Evolutionary conservation across 2,797 vertebrate genomes (phyloP).

Genomic region (Mionectes olivaceus): DNA sequence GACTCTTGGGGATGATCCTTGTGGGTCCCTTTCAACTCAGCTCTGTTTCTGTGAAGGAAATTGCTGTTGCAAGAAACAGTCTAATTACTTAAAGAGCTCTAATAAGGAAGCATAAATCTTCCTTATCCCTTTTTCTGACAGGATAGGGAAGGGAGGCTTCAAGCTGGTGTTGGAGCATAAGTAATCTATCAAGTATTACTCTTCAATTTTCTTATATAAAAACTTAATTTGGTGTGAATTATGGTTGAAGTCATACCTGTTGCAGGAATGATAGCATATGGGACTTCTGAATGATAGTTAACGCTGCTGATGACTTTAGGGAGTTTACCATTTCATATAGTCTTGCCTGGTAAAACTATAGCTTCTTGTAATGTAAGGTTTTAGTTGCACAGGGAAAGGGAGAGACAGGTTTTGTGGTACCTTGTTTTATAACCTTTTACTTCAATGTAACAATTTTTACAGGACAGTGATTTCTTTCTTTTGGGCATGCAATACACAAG

Average conservation of each 20-base stretch:
- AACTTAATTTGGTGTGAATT: conserved; percentile 15
- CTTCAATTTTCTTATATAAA: not conserved
- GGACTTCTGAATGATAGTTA: not conserved
- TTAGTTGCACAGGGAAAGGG: not conserved
- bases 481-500: not conserved
- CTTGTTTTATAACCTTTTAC: not conserved
- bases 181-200: not conserved
- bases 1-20: not conserved
- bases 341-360: not conserved
- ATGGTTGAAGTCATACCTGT: not conserved
- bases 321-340: not conserved
- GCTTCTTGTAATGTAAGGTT: not conserved
- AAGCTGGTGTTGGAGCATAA: not conserved
- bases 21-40: not conserved
- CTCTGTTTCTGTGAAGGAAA: not conserved
- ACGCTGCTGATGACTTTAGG: not conserved
- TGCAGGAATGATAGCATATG: not conserved
- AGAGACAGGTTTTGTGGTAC: not conserved
- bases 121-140: not conserved
- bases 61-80: not conserved
- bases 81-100: not conserved
- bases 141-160: not conserved
- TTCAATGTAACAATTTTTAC: not conserved
- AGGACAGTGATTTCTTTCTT: not conserved
- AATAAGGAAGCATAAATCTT: not conserved